These are phyloP conservation scores for Lutjanus campechanus DNA, from an alignment of 2,797 vertebrate genomes.

Conservation along the genomic window DNA sequence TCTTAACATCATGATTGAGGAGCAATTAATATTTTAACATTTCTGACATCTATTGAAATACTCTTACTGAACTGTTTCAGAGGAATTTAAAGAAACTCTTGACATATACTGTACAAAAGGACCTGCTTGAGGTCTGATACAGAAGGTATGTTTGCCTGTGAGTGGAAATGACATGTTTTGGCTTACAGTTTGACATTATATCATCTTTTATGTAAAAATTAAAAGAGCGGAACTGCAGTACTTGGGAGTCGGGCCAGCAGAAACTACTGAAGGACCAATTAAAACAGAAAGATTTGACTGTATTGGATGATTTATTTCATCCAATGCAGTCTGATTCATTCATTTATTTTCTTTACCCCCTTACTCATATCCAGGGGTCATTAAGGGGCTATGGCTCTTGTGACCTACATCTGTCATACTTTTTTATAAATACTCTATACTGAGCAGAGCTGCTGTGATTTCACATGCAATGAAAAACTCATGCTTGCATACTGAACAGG, in stretches of 20 bases:
- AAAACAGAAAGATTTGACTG: conserved; percentile 1
- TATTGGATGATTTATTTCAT: neutral
- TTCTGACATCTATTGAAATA: neutral
- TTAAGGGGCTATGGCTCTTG: neutral
- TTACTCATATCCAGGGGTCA: conserved; percentile 16
- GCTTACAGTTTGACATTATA: conserved; percentile 8
- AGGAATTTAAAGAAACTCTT: neutral
- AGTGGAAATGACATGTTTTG: conserved; percentile 21
- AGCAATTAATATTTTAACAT: neutral
- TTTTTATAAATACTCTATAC: neutral
- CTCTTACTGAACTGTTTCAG: neutral
- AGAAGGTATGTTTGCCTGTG: neutral
- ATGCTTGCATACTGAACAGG: neutral
- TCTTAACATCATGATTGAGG: neutral
- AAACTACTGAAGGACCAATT: neutral
- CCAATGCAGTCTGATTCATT: neutral
- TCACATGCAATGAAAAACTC: neutral
- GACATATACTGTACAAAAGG: neutral
- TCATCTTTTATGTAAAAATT: neutral
- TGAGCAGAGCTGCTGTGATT: neutral
- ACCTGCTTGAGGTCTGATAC: neutral
- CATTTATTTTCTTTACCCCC: neutral
- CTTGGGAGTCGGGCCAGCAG: rapidly evolving
- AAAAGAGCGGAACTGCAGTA: neutral
- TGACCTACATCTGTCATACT: neutral